Conservation (phyloP, 2,888 invertebrate genomes). For the Brachyopa scutellaris region DNA sequence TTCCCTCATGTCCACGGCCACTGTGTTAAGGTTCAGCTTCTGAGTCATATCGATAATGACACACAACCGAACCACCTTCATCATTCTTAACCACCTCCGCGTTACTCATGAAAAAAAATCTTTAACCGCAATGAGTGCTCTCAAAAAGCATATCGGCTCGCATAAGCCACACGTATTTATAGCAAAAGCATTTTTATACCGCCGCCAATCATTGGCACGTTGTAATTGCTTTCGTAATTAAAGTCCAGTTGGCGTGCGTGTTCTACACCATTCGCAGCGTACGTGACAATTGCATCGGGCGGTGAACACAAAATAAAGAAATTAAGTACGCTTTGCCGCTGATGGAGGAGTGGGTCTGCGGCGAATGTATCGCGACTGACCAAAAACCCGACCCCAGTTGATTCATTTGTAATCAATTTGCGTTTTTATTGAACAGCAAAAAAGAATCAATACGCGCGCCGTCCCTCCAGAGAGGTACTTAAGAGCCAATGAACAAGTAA, state of each 20-base stretch:
- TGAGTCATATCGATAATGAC: neutral
- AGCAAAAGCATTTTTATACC: conserved; percentile 17
- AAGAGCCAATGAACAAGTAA: conserved; percentile 40
- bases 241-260: conserved; percentile 65
- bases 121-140: conserved; percentile 3
- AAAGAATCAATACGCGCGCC: neutral
- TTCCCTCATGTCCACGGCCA: too few species aligned
- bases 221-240: conserved; percentile 70
- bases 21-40: too few species aligned
- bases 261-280: conserved; percentile 65
- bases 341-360: too few species aligned
- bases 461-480: conserved; percentile 9
- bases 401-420: conserved; percentile 72
- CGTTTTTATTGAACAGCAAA: conserved; percentile 61
- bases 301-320: conserved; percentile 43
- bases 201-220: conserved; percentile 62
- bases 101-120: conserved; percentile 16
- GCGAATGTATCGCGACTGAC: too few species aligned
- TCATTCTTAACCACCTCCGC: conserved; percentile 24
- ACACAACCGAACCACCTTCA: neutral
- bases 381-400: conserved; percentile 34
- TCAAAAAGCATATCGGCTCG: neutral
- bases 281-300: conserved; percentile 65
- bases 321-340: conserved; percentile 19
- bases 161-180: neutral